phyloP scores from a whole-genome alignment of 2,888 invertebrate species.

The Rhogogaster chlorosoma region DNA sequence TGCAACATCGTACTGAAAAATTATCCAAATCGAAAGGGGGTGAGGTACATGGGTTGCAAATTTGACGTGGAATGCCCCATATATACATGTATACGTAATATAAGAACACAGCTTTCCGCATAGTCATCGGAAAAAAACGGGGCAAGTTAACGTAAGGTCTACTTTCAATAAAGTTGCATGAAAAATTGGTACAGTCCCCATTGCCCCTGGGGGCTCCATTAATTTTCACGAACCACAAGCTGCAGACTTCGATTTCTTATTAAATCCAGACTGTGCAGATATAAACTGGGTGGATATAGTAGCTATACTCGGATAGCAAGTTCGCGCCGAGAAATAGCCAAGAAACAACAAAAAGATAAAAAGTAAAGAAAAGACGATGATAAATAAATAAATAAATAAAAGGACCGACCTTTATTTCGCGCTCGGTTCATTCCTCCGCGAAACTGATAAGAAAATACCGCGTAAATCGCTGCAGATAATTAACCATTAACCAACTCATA shows the following conservation, averaged over 20 bases:
- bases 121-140: background rate
- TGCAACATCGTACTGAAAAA: too few relatives aligned
- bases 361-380: background rate
- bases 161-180: background rate
- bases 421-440: background rate
- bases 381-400: background rate
- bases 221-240: background rate
- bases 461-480: slow-evolving; percentile 9
- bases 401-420: background rate
- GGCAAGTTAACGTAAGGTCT: background rate
- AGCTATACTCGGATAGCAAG: background rate
- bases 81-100: background rate
- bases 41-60: too few relatives aligned
- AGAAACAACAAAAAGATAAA: background rate
- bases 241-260: slow-evolving; percentile 15
- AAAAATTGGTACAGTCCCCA: background rate
- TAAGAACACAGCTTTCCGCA: background rate
- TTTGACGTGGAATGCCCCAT: too few relatives aligned
- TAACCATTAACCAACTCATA: background rate
- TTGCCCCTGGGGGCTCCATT: background rate
- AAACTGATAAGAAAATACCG: background rate
- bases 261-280: slow-evolving; percentile 5
- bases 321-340: background rate
- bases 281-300: background rate
- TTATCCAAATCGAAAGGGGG: too few relatives aligned